Evolutionary conservation across 2,113 vertebrate genomes (phyloP).

Genomic region (Onychostruthus taczanowskii): DNA sequence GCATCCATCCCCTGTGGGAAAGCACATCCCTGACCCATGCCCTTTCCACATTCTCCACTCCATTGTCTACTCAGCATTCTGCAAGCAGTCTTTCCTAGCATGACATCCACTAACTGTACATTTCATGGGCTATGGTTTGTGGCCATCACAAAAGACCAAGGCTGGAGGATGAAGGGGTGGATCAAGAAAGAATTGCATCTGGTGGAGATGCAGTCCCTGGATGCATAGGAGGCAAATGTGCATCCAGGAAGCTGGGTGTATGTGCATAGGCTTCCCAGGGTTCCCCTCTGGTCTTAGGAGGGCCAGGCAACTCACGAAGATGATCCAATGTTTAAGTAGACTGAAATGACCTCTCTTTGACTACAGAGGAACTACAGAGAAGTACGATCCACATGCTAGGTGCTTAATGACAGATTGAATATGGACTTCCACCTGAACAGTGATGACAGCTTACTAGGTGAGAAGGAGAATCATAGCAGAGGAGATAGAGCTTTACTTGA

Average conservation of each 20-base stretch:
- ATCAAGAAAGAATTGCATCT: neutral
- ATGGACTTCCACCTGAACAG: neutral
- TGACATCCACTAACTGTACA: neutral
- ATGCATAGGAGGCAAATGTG: neutral
- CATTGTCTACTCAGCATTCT: neutral
- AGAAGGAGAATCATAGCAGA: neutral
- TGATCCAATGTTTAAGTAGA: neutral
- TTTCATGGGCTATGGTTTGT: neutral
- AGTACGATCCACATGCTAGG: neutral
- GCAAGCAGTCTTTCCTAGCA: rapidly evolving
- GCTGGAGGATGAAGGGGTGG: neutral
- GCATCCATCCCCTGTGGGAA: neutral
- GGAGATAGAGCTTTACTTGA: neutral
- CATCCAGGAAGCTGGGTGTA: neutral
- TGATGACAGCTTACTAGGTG: neutral
- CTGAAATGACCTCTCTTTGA: neutral
- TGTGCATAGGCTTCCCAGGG: neutral
- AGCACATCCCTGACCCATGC: neutral
- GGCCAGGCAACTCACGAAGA: neutral
- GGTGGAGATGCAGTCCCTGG: neutral
- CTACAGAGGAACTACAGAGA: neutral
- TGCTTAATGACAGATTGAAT: neutral
- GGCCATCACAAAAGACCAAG: neutral
- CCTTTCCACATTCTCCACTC: neutral
- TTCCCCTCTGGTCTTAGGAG: neutral